phyloP scores from a whole-genome alignment of 2,888 invertebrate species.

The Polydrusus pterygomalis region DNA sequence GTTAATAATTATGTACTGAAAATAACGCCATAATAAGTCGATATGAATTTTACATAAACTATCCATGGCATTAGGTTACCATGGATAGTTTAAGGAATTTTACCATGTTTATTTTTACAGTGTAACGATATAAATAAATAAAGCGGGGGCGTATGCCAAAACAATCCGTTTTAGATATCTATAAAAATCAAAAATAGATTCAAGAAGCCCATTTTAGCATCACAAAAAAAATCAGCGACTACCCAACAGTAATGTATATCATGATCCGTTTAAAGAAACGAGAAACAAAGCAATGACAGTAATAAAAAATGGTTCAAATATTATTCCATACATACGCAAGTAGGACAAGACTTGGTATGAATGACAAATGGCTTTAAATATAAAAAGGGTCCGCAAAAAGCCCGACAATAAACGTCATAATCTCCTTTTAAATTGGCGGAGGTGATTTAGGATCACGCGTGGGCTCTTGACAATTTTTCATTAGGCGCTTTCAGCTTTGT shows the following conservation, averaged over 20 bases:
- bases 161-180: too few species aligned
- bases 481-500: slow-evolving; percentile 12
- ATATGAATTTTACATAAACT: too few species aligned
- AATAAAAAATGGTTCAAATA: slow-evolving; percentile 39
- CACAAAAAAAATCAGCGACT: background rate
- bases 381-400: slow-evolving; percentile 34
- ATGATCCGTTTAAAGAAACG: slow-evolving; percentile 32
- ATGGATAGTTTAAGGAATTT: too few species aligned
- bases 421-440: slow-evolving; percentile 40
- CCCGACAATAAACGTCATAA: slow-evolving; percentile 40
- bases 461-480: slow-evolving; percentile 16
- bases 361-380: slow-evolving; percentile 40
- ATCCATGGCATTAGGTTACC: too few species aligned
- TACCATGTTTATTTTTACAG: too few species aligned
- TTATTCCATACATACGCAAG: slow-evolving; percentile 47
- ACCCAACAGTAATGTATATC: background rate
- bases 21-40: too few species aligned
- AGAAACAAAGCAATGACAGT: slow-evolving; percentile 33
- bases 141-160: too few species aligned
- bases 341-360: slow-evolving; percentile 33
- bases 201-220: background rate
- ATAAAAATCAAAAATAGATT: background rate
- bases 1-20: too few species aligned
- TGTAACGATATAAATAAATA: too few species aligned
- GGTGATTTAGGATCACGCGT: slow-evolving; percentile 34